phyloP scores from a whole-genome alignment of 2,888 invertebrate species.

The Phlogophora meticulosa region DNA sequence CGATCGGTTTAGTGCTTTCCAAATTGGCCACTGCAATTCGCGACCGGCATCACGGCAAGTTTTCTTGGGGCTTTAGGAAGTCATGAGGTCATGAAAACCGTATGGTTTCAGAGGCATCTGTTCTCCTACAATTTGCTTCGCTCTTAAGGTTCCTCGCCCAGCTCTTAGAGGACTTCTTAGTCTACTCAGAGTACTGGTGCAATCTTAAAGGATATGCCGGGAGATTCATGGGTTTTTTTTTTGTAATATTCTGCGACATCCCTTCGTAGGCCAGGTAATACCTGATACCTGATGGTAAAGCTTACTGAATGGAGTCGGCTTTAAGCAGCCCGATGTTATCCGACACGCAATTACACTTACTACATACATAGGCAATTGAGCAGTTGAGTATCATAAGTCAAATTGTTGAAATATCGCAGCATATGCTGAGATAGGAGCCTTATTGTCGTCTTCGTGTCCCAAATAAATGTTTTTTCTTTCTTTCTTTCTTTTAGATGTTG shows the following conservation, averaged over 20 bases:
- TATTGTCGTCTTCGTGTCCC: no score
- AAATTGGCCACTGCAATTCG: not conserved
- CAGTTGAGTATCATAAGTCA: not conserved
- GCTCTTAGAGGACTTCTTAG: not conserved
- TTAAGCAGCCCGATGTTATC: no score
- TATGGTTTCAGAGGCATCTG: no score
- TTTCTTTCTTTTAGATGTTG: no score
- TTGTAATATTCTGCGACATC: not conserved
- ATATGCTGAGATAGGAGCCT: no score
- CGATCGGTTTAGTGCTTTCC: not conserved
- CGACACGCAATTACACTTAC: no score
- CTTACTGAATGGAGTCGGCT: not conserved
- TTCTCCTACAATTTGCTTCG: not conserved
- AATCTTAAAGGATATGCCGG: not conserved
- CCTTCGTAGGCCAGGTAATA: not conserved
- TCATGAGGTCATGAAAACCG: no score
- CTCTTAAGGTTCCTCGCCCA: no score
- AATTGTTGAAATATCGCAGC: not conserved
- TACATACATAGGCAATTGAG: constrained; percentile 6
- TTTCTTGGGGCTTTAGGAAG: not conserved
- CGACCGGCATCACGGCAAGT: no score
- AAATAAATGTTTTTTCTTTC: no score
- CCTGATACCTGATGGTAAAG: not conserved
- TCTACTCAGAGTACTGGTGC: not conserved
- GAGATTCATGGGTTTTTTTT: not conserved